Evolutionary conservation across 2,113 vertebrate genomes (phyloP), one percentile per base, ranked within the genome.

Genomic region (Hystrix cristata): DNA sequence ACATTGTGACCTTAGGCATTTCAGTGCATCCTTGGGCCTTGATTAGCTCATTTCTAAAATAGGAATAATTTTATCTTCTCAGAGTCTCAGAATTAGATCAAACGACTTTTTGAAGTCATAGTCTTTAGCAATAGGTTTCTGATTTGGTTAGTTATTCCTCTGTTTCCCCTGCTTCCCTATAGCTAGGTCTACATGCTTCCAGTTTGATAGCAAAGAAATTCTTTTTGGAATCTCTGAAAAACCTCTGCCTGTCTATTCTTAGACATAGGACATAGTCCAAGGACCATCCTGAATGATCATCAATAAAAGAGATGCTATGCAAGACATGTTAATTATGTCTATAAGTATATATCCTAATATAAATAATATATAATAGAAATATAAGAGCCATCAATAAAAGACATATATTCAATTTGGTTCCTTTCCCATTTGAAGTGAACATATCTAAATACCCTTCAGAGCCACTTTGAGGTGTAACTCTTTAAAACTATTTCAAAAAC

Each of bases 81-180:
- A 34, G 55, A 95, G 12, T 55, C 51, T 87, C 78, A 53, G 67
- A 67, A 60, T 86, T 86, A 71, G 51, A 71, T 79, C 59, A 86
- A 13, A 78, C 38, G 15, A 72, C 62, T 67, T 87, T 62, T 96
- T 83, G 62, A 94, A 78, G 55, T 96, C 53, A 76, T 71, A 74
- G 19, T 83, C 76, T 92, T 38, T 84, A 60, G 38, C 25, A 51
- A 60, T 29, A 59, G 27, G 12, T 81, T 59, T 69, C 14, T 91
- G 51, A 19, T 55, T 87, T 53, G 69, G 7, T 69, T 53, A 74
- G 7, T 69, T 57, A 48, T 48, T 81, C 11, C 27, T 82, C 74
- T 55, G 15, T 81, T 92, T 46, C 3, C 5, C 6, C 3, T 8
- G 5, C 19, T 67, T 51, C 51, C 15, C n/a, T 25, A 29, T 38